Percentiles rank a stretch among this genome's conserved stretches.
Conservation (phyloP, 2,888 invertebrate genomes). For the Trachelus iudaicus region DNA sequence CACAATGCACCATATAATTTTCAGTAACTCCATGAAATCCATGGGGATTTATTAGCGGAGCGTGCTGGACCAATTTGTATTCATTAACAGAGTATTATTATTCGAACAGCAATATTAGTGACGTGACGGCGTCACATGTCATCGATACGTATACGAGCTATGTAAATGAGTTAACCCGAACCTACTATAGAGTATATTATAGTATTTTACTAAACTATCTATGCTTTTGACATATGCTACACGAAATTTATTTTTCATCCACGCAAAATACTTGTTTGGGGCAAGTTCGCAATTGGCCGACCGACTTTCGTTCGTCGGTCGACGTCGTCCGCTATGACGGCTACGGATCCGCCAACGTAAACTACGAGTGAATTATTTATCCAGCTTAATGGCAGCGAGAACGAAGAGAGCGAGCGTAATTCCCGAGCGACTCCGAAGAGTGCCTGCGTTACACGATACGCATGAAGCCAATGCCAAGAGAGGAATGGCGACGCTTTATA, state of each 20-base stretch:
- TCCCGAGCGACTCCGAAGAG: slow-evolving; percentile 51
- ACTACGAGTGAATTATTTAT: slow-evolving; percentile 59
- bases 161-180: neutral
- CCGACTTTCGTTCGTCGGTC: neutral
- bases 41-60: slow-evolving; percentile 43
- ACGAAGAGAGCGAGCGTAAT: slow-evolving; percentile 49
- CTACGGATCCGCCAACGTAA: slow-evolving; percentile 47
- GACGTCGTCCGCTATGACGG: neutral
- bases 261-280: neutral
- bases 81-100: slow-evolving; percentile 48
- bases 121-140: neutral
- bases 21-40: slow-evolving; percentile 23
- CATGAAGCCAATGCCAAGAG: neutral
- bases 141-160: neutral
- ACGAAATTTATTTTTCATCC: neutral
- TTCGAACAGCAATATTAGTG: slow-evolving; percentile 25
- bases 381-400: slow-evolving; percentile 60
- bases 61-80: slow-evolving; percentile 41
- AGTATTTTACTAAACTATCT: neutral
- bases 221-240: neutral
- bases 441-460: neutral
- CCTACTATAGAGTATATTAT: neutral
- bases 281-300: neutral
- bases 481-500: neutral
- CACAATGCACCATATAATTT: slow-evolving; percentile 33